A percentile compares a stretch with the other conserved stretches of the same genome.
These are phyloP conservation scores for Crepidodera aurea DNA, from an alignment of 2,888 invertebrate species.

Conservation along the genomic window DNA sequence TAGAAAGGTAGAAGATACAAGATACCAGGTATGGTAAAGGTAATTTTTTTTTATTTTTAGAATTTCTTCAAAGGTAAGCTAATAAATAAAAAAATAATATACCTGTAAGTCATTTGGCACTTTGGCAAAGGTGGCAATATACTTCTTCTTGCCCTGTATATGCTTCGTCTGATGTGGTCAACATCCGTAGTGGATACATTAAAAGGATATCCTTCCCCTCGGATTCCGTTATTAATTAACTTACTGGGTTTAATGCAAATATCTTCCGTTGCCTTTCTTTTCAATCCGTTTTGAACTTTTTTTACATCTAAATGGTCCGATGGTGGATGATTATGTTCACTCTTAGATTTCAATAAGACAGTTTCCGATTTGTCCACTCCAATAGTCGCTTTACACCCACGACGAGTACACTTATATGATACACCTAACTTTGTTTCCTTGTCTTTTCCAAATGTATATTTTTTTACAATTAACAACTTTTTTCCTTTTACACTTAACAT, in stretches of 20 bases:
- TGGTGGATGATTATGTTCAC: conserved; percentile 3
- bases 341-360: neutral
- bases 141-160: conserved; percentile 8
- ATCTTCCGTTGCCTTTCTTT: conserved; percentile 1
- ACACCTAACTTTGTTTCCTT: neutral
- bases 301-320: neutral
- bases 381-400: neutral
- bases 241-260: conserved; percentile 1
- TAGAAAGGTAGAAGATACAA: too few relatives aligned
- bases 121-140: neutral
- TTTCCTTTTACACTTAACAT: conserved; percentile 11
- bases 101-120: neutral
- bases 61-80: too few relatives aligned
- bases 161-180: neutral
- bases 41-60: too few relatives aligned
- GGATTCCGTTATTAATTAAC: neutral
- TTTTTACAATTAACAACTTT: conserved; percentile 4
- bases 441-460: conserved; percentile 7
- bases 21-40: too few relatives aligned
- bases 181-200: neutral
- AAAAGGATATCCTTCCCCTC: neutral
- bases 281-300: conserved; percentile 10
- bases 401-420: neutral
- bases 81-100: too few relatives aligned
- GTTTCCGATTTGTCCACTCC: conserved; percentile 7